Evolutionary conservation across 2,888 invertebrate genomes (phyloP).

Genomic region (Stenichneumon culpator): DNA sequence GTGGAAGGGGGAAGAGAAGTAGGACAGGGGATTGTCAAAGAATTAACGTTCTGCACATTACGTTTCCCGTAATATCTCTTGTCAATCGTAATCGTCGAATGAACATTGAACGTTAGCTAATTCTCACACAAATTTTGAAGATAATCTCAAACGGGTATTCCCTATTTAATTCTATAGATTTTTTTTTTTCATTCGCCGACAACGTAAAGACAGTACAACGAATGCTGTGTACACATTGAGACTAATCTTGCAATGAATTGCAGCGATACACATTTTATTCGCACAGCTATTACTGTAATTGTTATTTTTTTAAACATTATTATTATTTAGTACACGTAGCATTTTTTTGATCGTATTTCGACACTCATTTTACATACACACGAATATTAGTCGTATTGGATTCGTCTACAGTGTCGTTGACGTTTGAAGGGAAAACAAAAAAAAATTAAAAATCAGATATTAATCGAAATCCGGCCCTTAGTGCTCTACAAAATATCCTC

Average conservation of each 20-base stretch:
- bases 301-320: conserved; percentile 29
- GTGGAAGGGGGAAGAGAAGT: not conserved
- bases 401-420: conserved; percentile 25
- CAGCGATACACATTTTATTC: conserved; percentile 43
- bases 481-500: conserved; percentile 45
- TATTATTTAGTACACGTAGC: conserved; percentile 53
- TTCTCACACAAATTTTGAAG: conserved; percentile 25
- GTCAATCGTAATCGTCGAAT: conserved; percentile 19
- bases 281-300: conserved; percentile 46
- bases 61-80: conserved; percentile 24
- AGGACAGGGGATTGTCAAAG: not conserved
- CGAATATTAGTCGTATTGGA: conserved; percentile 57
- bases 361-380: conserved; percentile 52
- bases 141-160: conserved; percentile 16
- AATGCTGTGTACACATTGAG: conserved; percentile 33
- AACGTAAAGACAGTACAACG: conserved; percentile 18
- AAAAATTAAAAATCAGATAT: conserved; percentile 16
- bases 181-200: conserved; percentile 26
- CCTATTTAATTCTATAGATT: conserved; percentile 28
- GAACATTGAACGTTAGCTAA: conserved; percentile 30
- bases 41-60: conserved; percentile 42
- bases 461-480: conserved; percentile 42
- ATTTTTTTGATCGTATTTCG: conserved; percentile 26
- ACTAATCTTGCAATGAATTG: conserved; percentile 33
- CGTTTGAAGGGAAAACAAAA: conserved; percentile 19